These are phyloP conservation scores for Drosophila bocki DNA, from an alignment of 1,140 invertebrate species.

Conservation along the genomic window DNA sequence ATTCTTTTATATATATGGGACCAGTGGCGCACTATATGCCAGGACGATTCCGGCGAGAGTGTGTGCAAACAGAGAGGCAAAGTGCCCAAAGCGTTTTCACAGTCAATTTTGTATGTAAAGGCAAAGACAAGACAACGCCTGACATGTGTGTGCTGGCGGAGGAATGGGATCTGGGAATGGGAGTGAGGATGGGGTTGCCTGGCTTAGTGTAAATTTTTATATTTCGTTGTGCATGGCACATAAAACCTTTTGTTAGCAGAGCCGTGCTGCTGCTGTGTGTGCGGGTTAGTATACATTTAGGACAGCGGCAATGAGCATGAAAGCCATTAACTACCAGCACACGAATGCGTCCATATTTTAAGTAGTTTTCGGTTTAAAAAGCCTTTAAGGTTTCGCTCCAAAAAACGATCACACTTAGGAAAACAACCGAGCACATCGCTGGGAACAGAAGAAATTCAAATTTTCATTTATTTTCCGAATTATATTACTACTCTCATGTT, in stretches of 20 bases:
- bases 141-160: conserved; percentile 27
- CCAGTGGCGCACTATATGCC: conserved; percentile 13
- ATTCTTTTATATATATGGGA: neutral
- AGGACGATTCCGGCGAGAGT: conserved; percentile 46
- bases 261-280: conserved; percentile 15
- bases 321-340: conserved; percentile 57
- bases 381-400: conserved; percentile 1
- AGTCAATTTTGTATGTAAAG: conserved; percentile 82
- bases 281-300: conserved; percentile 56
- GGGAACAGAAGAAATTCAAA: too few relatives aligned
- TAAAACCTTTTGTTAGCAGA: conserved; percentile 71
- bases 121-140: conserved; percentile 72
- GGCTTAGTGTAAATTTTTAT: conserved; percentile 59
- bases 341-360: conserved; percentile 17
- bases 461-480: too few relatives aligned
- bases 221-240: conserved; percentile 70
- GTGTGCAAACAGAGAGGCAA: conserved; percentile 64
- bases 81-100: conserved; percentile 80
- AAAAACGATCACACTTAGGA: neutral
- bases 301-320: conserved; percentile 65
- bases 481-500: too few relatives aligned
- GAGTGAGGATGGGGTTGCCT: conserved; percentile 1
- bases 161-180: neutral
- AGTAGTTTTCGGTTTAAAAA: conserved; percentile 13
- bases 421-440: neutral